phyloP scores from a whole-genome alignment of 2,888 invertebrate genomes.

The Caenorhabditis angaria region DNA sequence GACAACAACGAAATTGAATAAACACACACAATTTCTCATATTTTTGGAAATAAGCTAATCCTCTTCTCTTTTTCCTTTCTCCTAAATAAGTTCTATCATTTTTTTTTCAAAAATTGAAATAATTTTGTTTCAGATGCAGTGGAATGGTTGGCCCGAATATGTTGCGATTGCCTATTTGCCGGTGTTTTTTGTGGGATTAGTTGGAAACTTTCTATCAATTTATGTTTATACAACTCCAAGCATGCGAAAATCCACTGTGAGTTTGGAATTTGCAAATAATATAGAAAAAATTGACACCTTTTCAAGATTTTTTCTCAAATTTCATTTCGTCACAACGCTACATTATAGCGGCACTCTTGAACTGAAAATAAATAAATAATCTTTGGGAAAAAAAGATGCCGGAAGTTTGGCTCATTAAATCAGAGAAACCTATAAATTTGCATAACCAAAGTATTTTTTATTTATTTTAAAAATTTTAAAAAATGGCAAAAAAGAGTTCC shows the following conservation, averaged over 20 bases:
- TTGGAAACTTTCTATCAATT: conserved; percentile 35
- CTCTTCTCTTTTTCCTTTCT: too few relatives aligned
- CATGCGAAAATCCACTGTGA: conserved; percentile 34
- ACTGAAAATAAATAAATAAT: too few relatives aligned
- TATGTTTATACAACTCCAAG: conserved; percentile 36
- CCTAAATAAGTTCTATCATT: too few relatives aligned
- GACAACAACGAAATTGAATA: too few relatives aligned
- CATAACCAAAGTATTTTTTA: background rate
- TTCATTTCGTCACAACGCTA: background rate
- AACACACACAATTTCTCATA: too few relatives aligned
- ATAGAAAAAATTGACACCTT: background rate
- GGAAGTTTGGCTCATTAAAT: background rate
- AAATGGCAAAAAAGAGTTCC: too few relatives aligned
- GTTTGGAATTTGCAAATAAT: background rate
- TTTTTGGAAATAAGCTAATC: too few relatives aligned
- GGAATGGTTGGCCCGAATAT: conserved; percentile 37
- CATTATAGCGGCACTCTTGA: background rate
- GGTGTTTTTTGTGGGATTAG: conserved; percentile 24
- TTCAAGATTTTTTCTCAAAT: background rate
- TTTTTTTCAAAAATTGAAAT: too few relatives aligned
- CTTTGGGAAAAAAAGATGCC: background rate
- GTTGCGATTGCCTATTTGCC: conserved; percentile 31
- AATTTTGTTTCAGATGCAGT: background rate
- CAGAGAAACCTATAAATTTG: too few relatives aligned
- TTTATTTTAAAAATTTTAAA: background rate